These are phyloP conservation scores for Macquaria ambigua DNA, from an alignment of 2,113 vertebrate species.

Conservation along the genomic window DNA sequence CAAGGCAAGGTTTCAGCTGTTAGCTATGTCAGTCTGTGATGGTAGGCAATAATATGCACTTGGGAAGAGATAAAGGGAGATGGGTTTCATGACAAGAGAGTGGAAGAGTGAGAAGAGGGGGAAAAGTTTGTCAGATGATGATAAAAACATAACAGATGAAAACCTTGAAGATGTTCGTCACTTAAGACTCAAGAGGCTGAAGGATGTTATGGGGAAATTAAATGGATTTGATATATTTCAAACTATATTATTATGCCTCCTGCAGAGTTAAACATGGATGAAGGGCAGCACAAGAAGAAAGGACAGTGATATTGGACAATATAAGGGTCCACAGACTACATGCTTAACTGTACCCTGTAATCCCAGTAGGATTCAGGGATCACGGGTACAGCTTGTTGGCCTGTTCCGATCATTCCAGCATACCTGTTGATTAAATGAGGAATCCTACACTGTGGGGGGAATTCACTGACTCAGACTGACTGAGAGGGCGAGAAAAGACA, in stretches of 20 bases:
- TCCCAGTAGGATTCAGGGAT: slow-evolving; percentile 63
- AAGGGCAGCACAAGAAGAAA: not conserved
- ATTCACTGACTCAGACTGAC: slow-evolving; percentile 62
- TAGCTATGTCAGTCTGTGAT: slow-evolving; percentile 54
- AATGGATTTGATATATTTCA: not conserved
- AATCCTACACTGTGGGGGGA: slow-evolving; percentile 65
- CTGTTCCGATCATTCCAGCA: slow-evolving; percentile 71
- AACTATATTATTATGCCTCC: not conserved
- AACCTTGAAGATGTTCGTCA: not conserved
- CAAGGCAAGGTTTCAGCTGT: slow-evolving; percentile 73
- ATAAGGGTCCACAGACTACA: slow-evolving; percentile 8
- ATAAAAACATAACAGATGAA: not conserved
- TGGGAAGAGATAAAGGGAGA: slow-evolving; percentile 17
- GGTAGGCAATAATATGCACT: slow-evolving; percentile 15
- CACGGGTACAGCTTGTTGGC: slow-evolving; percentile 69
- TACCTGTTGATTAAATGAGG: slow-evolving; percentile 76
- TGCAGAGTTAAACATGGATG: not conserved
- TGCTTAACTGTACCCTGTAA: slow-evolving; percentile 53
- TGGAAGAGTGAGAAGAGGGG: not conserved
- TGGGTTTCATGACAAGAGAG: not conserved
- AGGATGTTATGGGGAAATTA: not conserved
- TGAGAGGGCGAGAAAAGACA: slow-evolving; percentile 53
- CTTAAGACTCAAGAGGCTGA: not conserved
- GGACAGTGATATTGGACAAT: not conserved
- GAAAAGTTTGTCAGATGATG: not conserved